These are phyloP conservation scores for Nephrotoma appendiculata DNA, from an alignment of 2,888 invertebrate species.

Conservation along the genomic window DNA sequence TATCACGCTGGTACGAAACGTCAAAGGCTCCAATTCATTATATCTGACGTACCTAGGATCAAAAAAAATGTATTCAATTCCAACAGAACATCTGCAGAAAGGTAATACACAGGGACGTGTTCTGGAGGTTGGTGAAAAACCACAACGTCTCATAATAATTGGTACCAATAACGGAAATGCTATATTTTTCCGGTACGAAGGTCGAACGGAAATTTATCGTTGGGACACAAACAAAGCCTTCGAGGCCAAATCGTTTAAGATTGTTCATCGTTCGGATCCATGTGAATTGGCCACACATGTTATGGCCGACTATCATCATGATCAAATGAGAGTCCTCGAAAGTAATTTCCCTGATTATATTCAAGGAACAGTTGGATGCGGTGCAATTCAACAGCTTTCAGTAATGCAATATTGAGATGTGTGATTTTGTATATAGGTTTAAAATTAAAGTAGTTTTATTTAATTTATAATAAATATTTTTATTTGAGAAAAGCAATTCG, in stretches of 20 bases:
- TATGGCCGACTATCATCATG: constrained; percentile 39
- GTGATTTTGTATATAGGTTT: neutral
- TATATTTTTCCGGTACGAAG: constrained; percentile 44
- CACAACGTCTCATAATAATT: constrained; percentile 40
- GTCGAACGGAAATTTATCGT: constrained; percentile 39
- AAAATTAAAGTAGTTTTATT: neutral
- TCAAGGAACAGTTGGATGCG: constrained; percentile 44
- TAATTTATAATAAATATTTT: neutral
- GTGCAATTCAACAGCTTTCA: constrained; percentile 39
- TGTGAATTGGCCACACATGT: constrained; percentile 44
- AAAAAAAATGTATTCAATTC: constrained; percentile 46
- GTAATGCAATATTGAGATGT: constrained; percentile 16
- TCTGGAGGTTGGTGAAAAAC: constrained; percentile 40
- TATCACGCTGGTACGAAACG: constrained; percentile 42
- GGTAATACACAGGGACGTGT: constrained; percentile 40
- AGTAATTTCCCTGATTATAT: constrained; percentile 50
- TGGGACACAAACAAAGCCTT: constrained; percentile 40
- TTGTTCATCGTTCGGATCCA: constrained; percentile 37
- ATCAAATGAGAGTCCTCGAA: constrained; percentile 42
- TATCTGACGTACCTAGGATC: constrained; percentile 49
- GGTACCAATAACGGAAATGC: constrained; percentile 47
- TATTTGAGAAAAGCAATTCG: neutral
- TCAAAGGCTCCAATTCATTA: constrained; percentile 41
- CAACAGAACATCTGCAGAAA: constrained; percentile 43
- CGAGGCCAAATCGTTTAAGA: constrained; percentile 32